Conservation (phyloP, 23 tunicate species). For the Clavelina lepadiformis region DNA sequence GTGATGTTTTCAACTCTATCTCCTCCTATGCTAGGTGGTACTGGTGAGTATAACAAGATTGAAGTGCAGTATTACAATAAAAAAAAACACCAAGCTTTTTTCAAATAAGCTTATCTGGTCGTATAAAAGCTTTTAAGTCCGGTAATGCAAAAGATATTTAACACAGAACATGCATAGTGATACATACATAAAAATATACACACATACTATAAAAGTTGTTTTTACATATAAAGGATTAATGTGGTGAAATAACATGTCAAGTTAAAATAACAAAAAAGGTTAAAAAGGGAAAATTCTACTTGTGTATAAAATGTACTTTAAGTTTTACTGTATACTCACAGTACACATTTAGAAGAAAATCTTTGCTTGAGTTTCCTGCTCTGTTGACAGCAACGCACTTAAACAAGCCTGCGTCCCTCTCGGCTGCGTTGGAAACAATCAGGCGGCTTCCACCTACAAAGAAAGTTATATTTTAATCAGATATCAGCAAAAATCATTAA, state of each 20-base stretch:
- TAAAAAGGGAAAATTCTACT: too few relatives aligned
- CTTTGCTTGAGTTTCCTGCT: conserved; percentile 81
- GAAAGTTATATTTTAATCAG: too few relatives aligned
- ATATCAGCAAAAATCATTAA: background rate
- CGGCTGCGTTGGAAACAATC: conserved; percentile 33
- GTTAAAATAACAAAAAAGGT: too few relatives aligned
- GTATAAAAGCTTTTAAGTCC: too few relatives aligned
- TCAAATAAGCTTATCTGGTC: too few relatives aligned
- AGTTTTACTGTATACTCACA: conserved; percentile 70
- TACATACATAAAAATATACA: background rate
- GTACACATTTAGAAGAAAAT: conserved; percentile 74
- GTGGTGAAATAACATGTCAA: too few relatives aligned
- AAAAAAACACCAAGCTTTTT: background rate
- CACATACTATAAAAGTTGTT: conserved; percentile 1
- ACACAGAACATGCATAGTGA: too few relatives aligned
- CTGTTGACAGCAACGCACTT: conserved; percentile 80
- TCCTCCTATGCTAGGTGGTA: conserved; percentile 73
- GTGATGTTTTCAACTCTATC: conserved; percentile 56
- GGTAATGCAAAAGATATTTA: too few relatives aligned
- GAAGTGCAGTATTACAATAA: background rate
- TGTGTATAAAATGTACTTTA: too few relatives aligned
- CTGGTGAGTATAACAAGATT: conserved; percentile 30
- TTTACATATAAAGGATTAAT: too few relatives aligned
- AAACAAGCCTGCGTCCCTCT: conserved; percentile 73
- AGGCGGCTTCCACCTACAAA: conserved; percentile 40